A percentile compares a stretch with the other conserved stretches of the same genome.
phyloP scores from a whole-genome alignment of 2,888 invertebrate species.

The Dicycla oo region DNA sequence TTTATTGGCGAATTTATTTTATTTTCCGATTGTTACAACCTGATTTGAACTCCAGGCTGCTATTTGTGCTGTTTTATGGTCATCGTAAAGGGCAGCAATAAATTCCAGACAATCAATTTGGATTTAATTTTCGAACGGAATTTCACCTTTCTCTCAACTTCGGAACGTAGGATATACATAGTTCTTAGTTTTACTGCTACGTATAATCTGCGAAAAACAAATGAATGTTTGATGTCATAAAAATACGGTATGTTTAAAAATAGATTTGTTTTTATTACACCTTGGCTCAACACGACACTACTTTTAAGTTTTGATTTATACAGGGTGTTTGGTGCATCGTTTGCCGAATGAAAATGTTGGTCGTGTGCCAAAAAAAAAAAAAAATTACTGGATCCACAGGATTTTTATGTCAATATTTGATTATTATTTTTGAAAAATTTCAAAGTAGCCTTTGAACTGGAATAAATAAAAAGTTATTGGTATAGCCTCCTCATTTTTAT shows the following conservation, averaged over 20 bases:
- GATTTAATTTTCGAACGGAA: conserved; percentile 44
- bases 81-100: conserved; percentile 63
- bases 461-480: too few relatives aligned
- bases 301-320: conserved; percentile 1
- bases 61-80: conserved; percentile 53
- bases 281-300: too few relatives aligned
- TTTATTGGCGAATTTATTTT: conserved; percentile 62
- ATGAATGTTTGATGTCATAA: background rate
- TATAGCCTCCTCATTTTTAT: too few relatives aligned
- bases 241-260: background rate
- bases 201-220: conserved; percentile 1
- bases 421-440: too few relatives aligned
- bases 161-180: conserved; percentile 23
- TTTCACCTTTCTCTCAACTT: conserved; percentile 39
- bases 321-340: too few relatives aligned
- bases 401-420: too few relatives aligned
- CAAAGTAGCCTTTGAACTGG: too few relatives aligned
- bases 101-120: conserved; percentile 63
- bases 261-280: conserved; percentile 7
- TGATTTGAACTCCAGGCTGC: conserved; percentile 52
- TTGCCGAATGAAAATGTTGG: too few relatives aligned
- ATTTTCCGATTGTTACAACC: conserved; percentile 58
- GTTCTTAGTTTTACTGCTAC: conserved; percentile 29
- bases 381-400: too few relatives aligned
- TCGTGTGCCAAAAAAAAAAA: too few relatives aligned